A percentile compares a stretch with the other conserved stretches of the same genome.
phyloP scores from a whole-genome alignment of 2,797 vertebrate species.

The Pachyuromys duprasi region DNA sequence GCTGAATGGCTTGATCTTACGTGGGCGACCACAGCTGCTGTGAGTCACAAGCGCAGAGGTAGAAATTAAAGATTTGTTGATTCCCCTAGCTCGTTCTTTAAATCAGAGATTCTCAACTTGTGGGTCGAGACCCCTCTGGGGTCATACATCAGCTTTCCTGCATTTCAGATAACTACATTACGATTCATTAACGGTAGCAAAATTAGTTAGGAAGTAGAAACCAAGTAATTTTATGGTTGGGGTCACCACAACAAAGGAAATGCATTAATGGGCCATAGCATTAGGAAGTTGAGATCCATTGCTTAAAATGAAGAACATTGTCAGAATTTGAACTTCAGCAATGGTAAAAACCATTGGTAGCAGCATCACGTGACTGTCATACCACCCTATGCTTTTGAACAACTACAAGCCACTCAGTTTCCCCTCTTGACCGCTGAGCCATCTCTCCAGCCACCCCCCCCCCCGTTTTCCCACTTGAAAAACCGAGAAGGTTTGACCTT shows the following conservation, averaged over 20 bases:
- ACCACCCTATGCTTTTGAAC: neutral
- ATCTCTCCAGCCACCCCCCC: too few species aligned
- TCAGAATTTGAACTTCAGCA: neutral
- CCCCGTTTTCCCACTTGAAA: neutral
- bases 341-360: neutral
- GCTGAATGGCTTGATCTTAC: neutral
- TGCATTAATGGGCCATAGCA: neutral
- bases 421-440: neutral
- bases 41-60: neutral
- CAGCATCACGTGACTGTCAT: neutral
- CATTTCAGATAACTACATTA: neutral
- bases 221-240: neutral
- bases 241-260: neutral
- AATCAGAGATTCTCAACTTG: neutral
- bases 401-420: neutral
- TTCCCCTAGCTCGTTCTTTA: neutral
- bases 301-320: conserved; percentile 1
- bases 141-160: neutral
- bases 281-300: neutral
- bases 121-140: neutral
- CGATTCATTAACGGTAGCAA: neutral
- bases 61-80: neutral
- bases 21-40: neutral
- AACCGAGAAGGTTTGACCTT: neutral
- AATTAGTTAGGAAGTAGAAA: neutral